A percentile compares a stretch with the other conserved stretches of the same genome.
Evolutionary conservation across 1,140 invertebrate genomes (phyloP).

Genomic region (Doryteuthis pealeii): DNA sequence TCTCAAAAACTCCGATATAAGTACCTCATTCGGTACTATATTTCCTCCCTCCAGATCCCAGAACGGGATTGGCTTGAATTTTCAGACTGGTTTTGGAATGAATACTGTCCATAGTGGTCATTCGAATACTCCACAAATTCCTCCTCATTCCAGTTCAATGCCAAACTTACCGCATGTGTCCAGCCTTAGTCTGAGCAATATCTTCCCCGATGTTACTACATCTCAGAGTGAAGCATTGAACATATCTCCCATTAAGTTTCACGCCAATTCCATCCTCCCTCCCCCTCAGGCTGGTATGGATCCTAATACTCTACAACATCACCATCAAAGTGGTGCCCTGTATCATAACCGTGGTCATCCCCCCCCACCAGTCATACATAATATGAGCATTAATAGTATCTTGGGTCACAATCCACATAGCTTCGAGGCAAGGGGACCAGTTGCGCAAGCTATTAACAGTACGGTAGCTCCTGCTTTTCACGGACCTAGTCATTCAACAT

Average conservation of each 20-base stretch:
- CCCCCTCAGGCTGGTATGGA: conserved; percentile 49
- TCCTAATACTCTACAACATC: conserved; percentile 53
- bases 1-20: conserved; percentile 48
- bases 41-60: conserved; percentile 54
- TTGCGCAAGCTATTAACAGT: conserved; percentile 50
- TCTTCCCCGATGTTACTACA: conserved; percentile 55
- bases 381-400: conserved; percentile 56
- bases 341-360: conserved; percentile 51
- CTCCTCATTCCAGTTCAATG: conserved; percentile 50
- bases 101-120: conserved; percentile 53
- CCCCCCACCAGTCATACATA: conserved; percentile 47
- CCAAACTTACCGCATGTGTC: conserved; percentile 56
- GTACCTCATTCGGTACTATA: conserved; percentile 53
- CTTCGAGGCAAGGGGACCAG: conserved; percentile 47
- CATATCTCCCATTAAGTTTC: conserved; percentile 60
- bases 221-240: conserved; percentile 49
- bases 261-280: conserved; percentile 51
- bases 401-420: conserved; percentile 57
- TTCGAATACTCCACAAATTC: conserved; percentile 42
- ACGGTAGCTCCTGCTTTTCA: conserved; percentile 53
- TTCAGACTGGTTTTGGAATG: conserved; percentile 58
- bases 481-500: conserved; percentile 51
- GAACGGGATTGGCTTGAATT: conserved; percentile 58
- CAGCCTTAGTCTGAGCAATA: conserved; percentile 58
- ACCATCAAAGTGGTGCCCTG: conserved; percentile 46